Percentiles rank a stretch among this genome's conserved stretches.
These are phyloP conservation scores for Calycopis cecrops DNA, from an alignment of 1,140 invertebrate genomes.

Conservation along the genomic window DNA sequence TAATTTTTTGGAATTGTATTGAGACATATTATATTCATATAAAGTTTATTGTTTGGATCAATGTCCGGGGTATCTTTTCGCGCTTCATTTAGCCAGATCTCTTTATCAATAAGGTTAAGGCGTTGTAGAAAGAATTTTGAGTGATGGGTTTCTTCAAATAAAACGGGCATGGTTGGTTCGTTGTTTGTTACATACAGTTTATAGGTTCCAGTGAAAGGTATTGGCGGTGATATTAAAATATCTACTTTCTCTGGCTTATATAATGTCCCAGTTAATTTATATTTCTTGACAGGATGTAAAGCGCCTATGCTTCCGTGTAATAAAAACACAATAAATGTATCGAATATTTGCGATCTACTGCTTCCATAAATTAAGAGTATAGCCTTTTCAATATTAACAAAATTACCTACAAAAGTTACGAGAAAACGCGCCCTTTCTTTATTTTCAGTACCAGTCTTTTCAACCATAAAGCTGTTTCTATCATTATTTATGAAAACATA, in stretches of 20 bases:
- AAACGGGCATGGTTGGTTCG: constrained; percentile 50
- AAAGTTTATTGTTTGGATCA: constrained; percentile 48
- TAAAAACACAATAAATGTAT: constrained; percentile 56
- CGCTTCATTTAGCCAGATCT: constrained; percentile 44
- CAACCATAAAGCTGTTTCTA: constrained; percentile 50
- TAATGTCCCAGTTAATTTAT: constrained; percentile 54
- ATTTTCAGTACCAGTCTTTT: constrained; percentile 43
- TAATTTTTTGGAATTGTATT: constrained; percentile 48
- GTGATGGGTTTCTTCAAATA: constrained; percentile 34
- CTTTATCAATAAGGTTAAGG: constrained; percentile 53
- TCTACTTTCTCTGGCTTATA: constrained; percentile 59
- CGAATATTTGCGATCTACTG: constrained; percentile 64
- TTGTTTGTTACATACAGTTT: constrained; percentile 45
- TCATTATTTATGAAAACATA: constrained; percentile 47
- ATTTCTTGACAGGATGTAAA: constrained; percentile 48
- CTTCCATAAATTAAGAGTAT: constrained; percentile 59
- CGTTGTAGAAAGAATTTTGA: constrained; percentile 45
- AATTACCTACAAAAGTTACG: constrained; percentile 57
- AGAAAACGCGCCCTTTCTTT: constrained; percentile 52
- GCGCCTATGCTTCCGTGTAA: constrained; percentile 40
- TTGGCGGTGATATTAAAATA: constrained; percentile 51
- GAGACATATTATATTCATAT: constrained; percentile 53
- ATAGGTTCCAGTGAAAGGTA: constrained; percentile 33
- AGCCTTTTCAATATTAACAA: constrained; percentile 44
- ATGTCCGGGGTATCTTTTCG: constrained; percentile 50